Conservation (phyloP, 1,140 invertebrate genomes). For the Ectropis grisescens region DNA sequence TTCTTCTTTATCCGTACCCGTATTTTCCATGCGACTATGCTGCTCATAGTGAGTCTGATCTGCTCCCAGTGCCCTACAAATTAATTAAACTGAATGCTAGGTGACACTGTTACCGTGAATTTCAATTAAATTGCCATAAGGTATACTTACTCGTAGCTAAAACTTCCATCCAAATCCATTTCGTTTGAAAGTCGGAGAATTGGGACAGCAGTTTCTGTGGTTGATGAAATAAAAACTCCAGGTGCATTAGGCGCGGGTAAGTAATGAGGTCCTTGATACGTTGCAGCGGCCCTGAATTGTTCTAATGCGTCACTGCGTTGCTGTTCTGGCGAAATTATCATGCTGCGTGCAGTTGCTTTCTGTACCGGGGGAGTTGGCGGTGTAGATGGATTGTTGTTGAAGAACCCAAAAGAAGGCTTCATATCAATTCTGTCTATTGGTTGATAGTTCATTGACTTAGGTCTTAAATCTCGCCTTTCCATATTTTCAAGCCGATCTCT, state of each 20-base stretch:
- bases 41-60: constrained; percentile 68
- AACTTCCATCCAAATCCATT: constrained; percentile 69
- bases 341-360: constrained; percentile 28
- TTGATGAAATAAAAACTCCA: constrained; percentile 34
- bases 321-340: constrained; percentile 45
- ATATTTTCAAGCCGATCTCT: constrained; percentile 14
- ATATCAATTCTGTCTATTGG: constrained; percentile 37
- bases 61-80: constrained; percentile 58
- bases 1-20: constrained; percentile 67
- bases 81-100: constrained; percentile 5
- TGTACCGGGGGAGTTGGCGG: constrained; percentile 16
- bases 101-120: too few relatives aligned
- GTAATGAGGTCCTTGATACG: constrained; percentile 25
- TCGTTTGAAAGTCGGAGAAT: constrained; percentile 62
- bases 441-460: constrained; percentile 23
- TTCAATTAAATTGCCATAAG: too few relatives aligned
- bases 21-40: constrained; percentile 69
- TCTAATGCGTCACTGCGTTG: constrained; percentile 19
- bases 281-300: constrained; percentile 34
- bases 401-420: constrained; percentile 21
- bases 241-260: constrained; percentile 30
- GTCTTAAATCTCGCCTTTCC: constrained; percentile 28
- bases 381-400: constrained; percentile 12
- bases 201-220: constrained; percentile 58
- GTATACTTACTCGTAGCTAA: constrained; percentile 64